These are phyloP conservation scores for Pocota personata DNA, from an alignment of 2,888 invertebrate species.

Conservation along the genomic window DNA sequence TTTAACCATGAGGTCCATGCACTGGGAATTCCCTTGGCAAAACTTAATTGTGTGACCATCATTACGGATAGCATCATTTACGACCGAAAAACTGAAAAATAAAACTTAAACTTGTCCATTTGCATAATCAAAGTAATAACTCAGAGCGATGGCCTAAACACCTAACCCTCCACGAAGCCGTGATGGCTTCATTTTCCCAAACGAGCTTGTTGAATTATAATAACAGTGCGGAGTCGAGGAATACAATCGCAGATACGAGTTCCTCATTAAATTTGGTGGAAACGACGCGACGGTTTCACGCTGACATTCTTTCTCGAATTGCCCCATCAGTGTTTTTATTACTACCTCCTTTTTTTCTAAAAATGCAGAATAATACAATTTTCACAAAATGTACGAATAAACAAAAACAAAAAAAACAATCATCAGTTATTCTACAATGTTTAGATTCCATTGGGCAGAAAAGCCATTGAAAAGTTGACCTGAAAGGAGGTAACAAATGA, in stretches of 20 bases:
- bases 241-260: constrained; percentile 6
- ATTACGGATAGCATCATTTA: constrained; percentile 32
- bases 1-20: background rate
- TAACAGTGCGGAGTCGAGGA: background rate
- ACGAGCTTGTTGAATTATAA: constrained; percentile 14
- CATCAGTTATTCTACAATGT: constrained; percentile 2
- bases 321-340: constrained; percentile 3
- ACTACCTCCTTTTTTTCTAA: background rate
- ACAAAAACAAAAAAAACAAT: no score
- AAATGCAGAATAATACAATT: background rate
- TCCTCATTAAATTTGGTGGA: constrained; percentile 6
- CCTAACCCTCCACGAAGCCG: background rate
- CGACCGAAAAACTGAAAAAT: constrained; percentile 1
- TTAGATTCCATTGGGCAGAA: background rate
- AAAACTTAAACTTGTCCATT: constrained; percentile 7
- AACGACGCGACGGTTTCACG: background rate
- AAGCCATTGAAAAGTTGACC: background rate
- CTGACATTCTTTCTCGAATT: constrained; percentile 6
- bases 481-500: background rate
- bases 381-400: no score
- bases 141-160: constrained; percentile 1
- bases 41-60: constrained; percentile 15
- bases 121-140: constrained; percentile 33
- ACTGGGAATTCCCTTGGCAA: background rate
- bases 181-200: constrained; percentile 33